phyloP scores from a whole-genome alignment of 2,797 vertebrate species.

The Pseudochromis fuscus region DNA sequence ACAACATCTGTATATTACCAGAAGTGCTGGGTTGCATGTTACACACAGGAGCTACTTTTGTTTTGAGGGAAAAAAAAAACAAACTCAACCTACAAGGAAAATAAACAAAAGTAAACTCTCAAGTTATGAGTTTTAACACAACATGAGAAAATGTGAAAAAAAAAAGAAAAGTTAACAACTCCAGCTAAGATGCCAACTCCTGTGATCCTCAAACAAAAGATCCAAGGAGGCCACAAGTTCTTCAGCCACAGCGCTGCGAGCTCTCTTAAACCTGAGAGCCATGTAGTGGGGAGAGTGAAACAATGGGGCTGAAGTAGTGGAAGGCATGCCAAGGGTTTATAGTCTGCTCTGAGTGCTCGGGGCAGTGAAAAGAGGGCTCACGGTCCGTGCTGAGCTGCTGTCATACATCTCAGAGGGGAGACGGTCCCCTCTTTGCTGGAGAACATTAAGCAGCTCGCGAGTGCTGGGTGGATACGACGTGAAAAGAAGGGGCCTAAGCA shows the following conservation, averaged over 20 bases:
- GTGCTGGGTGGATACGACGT: constrained; percentile 69
- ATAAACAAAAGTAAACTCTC: constrained; percentile 45
- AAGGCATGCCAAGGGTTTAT: constrained; percentile 81
- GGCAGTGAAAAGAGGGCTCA: constrained; percentile 68
- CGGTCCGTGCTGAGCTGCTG: constrained; percentile 58
- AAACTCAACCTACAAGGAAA: constrained; percentile 6
- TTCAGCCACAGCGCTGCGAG: constrained; percentile 41
- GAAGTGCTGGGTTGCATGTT: neutral
- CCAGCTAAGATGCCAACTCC: constrained; percentile 42
- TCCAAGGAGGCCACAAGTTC: constrained; percentile 58
- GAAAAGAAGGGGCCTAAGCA: constrained; percentile 81
- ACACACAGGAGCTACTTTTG: constrained; percentile 25
- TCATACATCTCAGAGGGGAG: constrained; percentile 63
- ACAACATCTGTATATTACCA: constrained; percentile 28
- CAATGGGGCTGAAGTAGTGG: constrained; percentile 74
- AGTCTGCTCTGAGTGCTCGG: constrained; percentile 69
- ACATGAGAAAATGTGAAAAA: constrained; percentile 33
- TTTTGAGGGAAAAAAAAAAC: constrained; percentile 31
- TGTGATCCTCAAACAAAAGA: constrained; percentile 74
- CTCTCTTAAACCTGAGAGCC: constrained; percentile 68
- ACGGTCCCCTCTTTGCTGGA: constrained; percentile 58
- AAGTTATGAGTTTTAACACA: constrained; percentile 33
- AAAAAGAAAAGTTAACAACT: constrained; percentile 48
- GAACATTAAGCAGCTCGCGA: constrained; percentile 66
- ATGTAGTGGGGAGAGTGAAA: constrained; percentile 63